A percentile compares a stretch with the other conserved stretches of the same genome.
phyloP scores from a whole-genome alignment of 2,113 vertebrate genomes.

The Lethenteron camtschaticum region DNA sequence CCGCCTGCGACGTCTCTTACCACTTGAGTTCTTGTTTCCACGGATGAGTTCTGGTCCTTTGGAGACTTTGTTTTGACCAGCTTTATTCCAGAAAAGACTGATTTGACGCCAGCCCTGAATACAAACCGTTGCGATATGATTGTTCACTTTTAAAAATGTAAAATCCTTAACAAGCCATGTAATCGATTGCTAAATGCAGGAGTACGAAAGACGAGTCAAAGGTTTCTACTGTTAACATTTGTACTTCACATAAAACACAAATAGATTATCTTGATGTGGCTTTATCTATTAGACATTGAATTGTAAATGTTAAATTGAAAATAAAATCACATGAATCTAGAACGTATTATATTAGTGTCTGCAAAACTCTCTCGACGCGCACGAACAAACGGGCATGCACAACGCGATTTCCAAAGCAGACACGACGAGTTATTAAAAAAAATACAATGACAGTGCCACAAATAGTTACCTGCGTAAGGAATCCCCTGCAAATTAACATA shows the following conservation, averaged over 20 bases:
- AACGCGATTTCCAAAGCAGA: too few relatives aligned
- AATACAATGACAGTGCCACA: too few relatives aligned
- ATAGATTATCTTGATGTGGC: not conserved
- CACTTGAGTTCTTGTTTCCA: too few relatives aligned
- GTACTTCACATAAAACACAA: not conserved
- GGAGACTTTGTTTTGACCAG: slow-evolving; percentile 41
- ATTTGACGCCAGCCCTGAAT: slow-evolving; percentile 3
- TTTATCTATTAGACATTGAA: not conserved
- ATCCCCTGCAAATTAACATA: too few relatives aligned
- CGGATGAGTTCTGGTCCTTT: slow-evolving; percentile 23
- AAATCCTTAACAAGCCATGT: not conserved
- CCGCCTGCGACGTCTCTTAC: too few relatives aligned
- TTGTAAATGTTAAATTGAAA: not conserved
- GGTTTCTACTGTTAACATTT: not conserved
- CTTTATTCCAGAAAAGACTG: slow-evolving; percentile 69
- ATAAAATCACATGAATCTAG: too few relatives aligned
- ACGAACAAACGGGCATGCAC: too few relatives aligned
- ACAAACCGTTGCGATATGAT: not conserved
- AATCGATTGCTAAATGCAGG: not conserved
- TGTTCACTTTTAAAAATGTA: not conserved
- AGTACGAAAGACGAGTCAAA: not conserved
- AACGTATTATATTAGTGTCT: too few relatives aligned
- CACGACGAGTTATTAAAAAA: too few relatives aligned
- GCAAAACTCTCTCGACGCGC: too few relatives aligned
- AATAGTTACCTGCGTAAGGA: too few relatives aligned